These are phyloP conservation scores for Dasysyrphus tricinctus DNA, from an alignment of 2,888 invertebrate genomes.

Conservation along the genomic window DNA sequence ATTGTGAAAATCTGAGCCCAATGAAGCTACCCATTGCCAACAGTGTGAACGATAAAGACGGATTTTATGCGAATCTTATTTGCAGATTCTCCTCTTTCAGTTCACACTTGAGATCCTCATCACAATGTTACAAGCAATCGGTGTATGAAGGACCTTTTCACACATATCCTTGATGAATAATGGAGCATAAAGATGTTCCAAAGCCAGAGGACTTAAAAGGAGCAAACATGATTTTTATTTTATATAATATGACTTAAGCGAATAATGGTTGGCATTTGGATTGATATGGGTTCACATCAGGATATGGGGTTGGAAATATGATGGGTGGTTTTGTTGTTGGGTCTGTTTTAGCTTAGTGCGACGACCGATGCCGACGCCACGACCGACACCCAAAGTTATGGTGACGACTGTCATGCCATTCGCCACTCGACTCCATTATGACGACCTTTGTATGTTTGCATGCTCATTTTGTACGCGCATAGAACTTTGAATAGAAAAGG, in stretches of 20 bases:
- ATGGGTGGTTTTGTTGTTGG: conserved; percentile 23
- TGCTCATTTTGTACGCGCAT: conserved; percentile 73
- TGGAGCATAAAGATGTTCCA: conserved; percentile 74
- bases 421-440: conserved; percentile 53
- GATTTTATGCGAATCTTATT: conserved; percentile 73
- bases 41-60: conserved; percentile 56
- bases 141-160: conserved; percentile 68
- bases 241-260: conserved; percentile 82
- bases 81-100: conserved; percentile 66
- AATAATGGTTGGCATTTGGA: conserved; percentile 71
- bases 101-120: conserved; percentile 67
- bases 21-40: conserved; percentile 1
- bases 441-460: conserved; percentile 73
- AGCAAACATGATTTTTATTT: conserved; percentile 82
- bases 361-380: too few species aligned
- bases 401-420: background rate
- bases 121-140: conserved; percentile 69
- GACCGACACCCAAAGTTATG: background rate
- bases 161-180: conserved; percentile 76
- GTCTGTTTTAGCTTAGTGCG: background rate
- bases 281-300: conserved; percentile 49
- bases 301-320: conserved; percentile 1
- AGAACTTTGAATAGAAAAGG: conserved; percentile 58
- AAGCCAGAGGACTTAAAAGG: conserved; percentile 63
- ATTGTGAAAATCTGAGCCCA: conserved; percentile 66